A percentile compares a stretch with the other conserved stretches of the same genome.
These are phyloP conservation scores for Heliconius sara DNA, from an alignment of 2,888 invertebrate species.

Conservation along the genomic window DNA sequence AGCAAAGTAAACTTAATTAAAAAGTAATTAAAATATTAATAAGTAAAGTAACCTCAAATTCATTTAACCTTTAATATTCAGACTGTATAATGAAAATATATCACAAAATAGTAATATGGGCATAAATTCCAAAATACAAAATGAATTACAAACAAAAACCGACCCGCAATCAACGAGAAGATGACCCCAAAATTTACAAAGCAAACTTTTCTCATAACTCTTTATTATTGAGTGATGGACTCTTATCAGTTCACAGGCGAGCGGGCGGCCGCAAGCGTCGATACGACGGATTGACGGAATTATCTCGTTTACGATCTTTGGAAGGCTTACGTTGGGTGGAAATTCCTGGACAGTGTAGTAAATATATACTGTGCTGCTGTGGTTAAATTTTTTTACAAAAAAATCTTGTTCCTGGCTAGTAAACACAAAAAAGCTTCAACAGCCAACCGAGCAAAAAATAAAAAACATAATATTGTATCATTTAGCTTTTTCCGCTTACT, in stretches of 20 bases:
- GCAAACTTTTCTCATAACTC: constrained; percentile 31
- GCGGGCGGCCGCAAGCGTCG: constrained; percentile 23
- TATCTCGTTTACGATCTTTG: constrained; percentile 26
- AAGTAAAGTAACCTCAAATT: neutral
- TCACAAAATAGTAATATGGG: neutral
- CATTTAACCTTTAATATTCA: neutral
- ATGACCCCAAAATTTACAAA: constrained; percentile 9
- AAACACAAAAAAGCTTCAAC: too few species aligned
- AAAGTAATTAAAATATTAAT: neutral
- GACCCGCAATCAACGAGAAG: constrained; percentile 15
- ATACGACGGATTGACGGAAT: constrained; percentile 33
- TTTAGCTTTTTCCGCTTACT: too few species aligned
- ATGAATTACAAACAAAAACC: constrained; percentile 15
- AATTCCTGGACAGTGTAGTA: neutral
- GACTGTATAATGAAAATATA: neutral
- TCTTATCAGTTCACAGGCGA: constrained; percentile 29
- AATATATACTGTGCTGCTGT: neutral
- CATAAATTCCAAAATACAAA: neutral
- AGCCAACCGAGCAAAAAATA: too few species aligned
- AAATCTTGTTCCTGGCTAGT: too few species aligned
- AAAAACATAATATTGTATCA: too few species aligned
- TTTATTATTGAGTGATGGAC: constrained; percentile 30
- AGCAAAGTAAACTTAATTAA: neutral
- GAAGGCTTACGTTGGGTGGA: constrained; percentile 13
- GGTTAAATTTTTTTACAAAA: too few species aligned